Evolutionary conservation across 1,140 invertebrate genomes (phyloP).

Genomic region (Drosophila insularis): DNA sequence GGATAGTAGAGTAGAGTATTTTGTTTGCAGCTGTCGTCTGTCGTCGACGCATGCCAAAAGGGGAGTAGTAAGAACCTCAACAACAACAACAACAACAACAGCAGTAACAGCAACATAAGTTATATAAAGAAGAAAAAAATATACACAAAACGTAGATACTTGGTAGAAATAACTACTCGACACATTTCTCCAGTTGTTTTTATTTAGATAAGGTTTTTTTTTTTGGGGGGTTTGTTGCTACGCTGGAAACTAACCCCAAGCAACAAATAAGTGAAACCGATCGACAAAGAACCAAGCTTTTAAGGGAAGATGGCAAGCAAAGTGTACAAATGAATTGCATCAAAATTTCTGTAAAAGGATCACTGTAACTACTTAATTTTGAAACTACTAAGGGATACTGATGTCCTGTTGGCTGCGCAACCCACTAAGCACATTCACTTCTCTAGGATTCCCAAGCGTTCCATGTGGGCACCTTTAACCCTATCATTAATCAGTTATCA

Average conservation of each 20-base stretch:
- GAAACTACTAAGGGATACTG: too few species aligned
- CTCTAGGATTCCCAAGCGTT: not conserved
- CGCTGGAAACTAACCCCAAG: not conserved
- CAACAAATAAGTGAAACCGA: too few species aligned
- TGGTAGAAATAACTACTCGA: not conserved
- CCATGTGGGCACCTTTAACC: not conserved
- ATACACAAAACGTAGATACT: not conserved
- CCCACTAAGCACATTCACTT: not conserved
- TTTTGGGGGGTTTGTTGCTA: not conserved
- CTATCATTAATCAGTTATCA: slow-evolving; percentile 13
- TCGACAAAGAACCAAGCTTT: too few species aligned
- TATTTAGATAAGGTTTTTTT: not conserved
- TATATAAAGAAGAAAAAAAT: not conserved
- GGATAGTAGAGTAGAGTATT: slow-evolving; percentile 30
- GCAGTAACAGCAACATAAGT: slow-evolving; percentile 22
- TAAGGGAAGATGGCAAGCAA: too few species aligned
- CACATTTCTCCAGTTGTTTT: not conserved
- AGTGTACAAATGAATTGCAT: too few species aligned
- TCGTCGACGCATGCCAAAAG: slow-evolving; percentile 23
- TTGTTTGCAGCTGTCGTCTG: slow-evolving; percentile 71
- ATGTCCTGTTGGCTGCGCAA: not conserved
- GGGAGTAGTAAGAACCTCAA: slow-evolving; percentile 7
- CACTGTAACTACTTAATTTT: too few species aligned
- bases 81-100: slow-evolving; percentile 6
- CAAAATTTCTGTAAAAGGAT: too few species aligned